Base-by-base conservation (phyloP, 2,797 vertebrate genomes). In the Clarias fuscus region DNA sequence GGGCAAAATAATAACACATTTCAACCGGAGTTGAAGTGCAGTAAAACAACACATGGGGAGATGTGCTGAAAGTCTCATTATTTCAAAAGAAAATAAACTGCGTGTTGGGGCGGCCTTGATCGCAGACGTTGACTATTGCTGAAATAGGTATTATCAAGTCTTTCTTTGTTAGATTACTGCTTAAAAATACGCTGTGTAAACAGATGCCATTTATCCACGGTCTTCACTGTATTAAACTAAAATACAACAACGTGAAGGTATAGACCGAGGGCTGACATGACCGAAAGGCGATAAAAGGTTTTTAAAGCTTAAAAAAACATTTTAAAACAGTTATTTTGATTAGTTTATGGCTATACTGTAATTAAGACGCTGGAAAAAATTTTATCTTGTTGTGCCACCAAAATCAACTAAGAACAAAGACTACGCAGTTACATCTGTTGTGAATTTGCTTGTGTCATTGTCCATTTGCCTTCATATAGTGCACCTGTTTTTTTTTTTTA, bases 1-100 rank as follows among this genome's bases (percentile, higher is more conserved):
- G 77, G 83, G 84, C 89, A 80, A 78, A 72, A 53, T 92, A 89
- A 65, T 86, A 82, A 88, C 33, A 53, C 81, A 61, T 83, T 83
- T 83, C 72, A 68, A 58, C 13, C 20, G 33, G 64, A 78, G 64
- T n/a, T 68, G 72, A 77, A 83, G 81, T 24, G 53, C 33, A 70
- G 13, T 71, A 76, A 83, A 79, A 71, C 27, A 86, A 62, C 58
- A 56, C 80, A 70, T 67, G 72, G 71, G 85, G 79, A 90, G 90
- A 89, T 86, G 84, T 88, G 5, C 48, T 77, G 84, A 88, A 86
- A 82, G 61, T 58, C 65, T 78, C 67, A 78, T 87, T 82, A 86
- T 82, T 86, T 89, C 48, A 81, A 80, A 77, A 71, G 79, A 73
- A 85, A 82, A 61, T 68, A 87, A 85, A 85, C 79, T 72, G 81